phyloP scores from a whole-genome alignment of 2,113 vertebrate genomes.

The Cephalophus harveyi region DNA sequence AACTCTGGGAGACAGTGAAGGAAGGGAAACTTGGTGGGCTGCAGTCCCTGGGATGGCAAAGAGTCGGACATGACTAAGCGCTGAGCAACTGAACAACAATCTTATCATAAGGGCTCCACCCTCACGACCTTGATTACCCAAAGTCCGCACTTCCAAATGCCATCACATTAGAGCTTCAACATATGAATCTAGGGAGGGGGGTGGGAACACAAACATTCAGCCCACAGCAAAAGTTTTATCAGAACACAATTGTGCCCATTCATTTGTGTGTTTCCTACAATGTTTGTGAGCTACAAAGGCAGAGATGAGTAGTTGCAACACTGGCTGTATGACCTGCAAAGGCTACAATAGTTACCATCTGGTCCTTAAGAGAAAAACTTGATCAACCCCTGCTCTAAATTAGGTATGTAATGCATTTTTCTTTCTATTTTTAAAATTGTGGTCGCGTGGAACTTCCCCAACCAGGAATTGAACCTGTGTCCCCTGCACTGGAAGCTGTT shows the following conservation, averaged over 20 bases:
- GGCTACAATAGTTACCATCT: too few species aligned
- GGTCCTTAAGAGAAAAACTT: neutral
- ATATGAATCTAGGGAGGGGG: rapidly evolving
- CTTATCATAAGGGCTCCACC: neutral
- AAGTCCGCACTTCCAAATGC: neutral
- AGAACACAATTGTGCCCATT: rapidly evolving
- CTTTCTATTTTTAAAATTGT: too few species aligned
- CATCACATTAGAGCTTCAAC: neutral
- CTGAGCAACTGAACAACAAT: neutral
- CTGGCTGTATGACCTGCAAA: neutral
- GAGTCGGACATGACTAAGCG: neutral
- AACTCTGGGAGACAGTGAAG: neutral
- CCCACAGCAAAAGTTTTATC: neutral
- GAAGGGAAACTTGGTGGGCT: neutral
- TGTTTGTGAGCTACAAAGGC: too few species aligned
- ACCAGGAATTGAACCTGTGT: too few species aligned
- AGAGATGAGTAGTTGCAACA: rapidly evolving
- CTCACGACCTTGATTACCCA: neutral
- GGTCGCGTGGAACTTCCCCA: too few species aligned
- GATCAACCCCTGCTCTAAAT: neutral
- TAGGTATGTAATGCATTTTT: neutral
- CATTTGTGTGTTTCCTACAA: rapidly evolving
- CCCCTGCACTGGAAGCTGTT: too few species aligned
- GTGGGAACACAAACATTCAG: neutral
- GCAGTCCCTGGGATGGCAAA: neutral